A percentile compares a stretch with the other conserved stretches of the same genome.
These are phyloP conservation scores for Mus spretus DNA, from an alignment of 2,797 vertebrate species.

Conservation along the genomic window DNA sequence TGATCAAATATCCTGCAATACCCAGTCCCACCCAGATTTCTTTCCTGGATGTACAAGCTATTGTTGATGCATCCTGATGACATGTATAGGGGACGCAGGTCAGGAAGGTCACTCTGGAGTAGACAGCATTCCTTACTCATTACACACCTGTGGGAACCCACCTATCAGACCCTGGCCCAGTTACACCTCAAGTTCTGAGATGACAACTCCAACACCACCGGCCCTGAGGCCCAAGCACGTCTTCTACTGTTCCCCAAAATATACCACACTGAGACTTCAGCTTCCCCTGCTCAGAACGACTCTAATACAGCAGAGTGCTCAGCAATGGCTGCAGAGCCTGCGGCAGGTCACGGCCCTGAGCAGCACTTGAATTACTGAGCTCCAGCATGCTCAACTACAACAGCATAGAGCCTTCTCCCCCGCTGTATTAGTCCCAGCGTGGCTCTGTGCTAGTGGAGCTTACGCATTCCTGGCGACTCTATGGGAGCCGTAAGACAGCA, in stretches of 20 bases:
- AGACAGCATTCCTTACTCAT: not conserved
- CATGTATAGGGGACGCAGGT: rapidly evolving
- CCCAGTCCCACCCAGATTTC: not conserved
- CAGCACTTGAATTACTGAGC: rapidly evolving
- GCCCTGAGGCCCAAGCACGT: not conserved
- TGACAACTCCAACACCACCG: not conserved
- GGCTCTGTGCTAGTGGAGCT: not conserved
- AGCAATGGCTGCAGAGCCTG: rapidly evolving
- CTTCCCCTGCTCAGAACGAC: not conserved
- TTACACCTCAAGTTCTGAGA: not conserved
- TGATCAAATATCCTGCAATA: not conserved
- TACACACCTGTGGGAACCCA: not conserved
- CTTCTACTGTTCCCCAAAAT: not conserved
- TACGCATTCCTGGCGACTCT: slow-evolving; percentile 58
- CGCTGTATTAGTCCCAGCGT: rapidly evolving
- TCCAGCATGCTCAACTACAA: rapidly evolving
- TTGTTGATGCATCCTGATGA: not conserved
- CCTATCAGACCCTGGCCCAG: not conserved
- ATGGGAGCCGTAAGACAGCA: slow-evolving; percentile 72
- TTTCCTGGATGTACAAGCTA: not conserved
- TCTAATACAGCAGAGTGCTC: rapidly evolving
- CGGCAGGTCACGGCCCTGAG: not conserved
- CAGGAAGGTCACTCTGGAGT: not conserved
- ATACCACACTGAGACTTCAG: not conserved
- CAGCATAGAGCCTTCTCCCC: not conserved